phyloP scores from a whole-genome alignment of 2,113 vertebrate genomes.

The Heteronetta atricapilla region DNA sequence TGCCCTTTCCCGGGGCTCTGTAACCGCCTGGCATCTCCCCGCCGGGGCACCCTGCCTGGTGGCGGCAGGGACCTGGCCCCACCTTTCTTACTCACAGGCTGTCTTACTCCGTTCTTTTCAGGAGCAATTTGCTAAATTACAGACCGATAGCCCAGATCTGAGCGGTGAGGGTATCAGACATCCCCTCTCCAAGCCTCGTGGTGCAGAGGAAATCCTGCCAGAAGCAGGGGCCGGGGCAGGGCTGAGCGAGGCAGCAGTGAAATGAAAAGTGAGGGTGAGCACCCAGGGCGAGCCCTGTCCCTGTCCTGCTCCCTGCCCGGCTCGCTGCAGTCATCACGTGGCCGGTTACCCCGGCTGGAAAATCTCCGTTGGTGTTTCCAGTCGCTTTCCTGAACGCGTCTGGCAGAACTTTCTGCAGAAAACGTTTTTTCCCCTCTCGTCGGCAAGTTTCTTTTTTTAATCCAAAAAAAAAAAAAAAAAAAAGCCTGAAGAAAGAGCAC shows the following conservation, averaged over 20 bases:
- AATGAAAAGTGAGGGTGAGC: background rate
- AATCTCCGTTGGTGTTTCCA: background rate
- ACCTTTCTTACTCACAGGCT: background rate
- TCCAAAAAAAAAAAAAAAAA: background rate
- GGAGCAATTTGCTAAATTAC: background rate
- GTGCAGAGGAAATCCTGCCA: background rate
- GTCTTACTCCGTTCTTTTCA: background rate
- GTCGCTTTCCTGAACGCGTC: too few species aligned
- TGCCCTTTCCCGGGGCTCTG: background rate
- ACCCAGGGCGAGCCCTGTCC: background rate
- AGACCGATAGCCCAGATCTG: background rate
- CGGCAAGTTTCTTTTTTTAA: background rate
- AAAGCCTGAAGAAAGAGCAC: background rate
- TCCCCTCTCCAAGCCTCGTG: background rate
- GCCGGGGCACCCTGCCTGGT: background rate
- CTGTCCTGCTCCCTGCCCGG: background rate
- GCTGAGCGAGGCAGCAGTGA: background rate
- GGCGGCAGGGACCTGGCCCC: background rate
- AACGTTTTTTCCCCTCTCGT: background rate
- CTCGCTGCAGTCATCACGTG: background rate
- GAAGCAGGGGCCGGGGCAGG: background rate
- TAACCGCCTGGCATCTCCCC: background rate
- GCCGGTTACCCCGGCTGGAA: background rate
- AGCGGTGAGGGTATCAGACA: fast-evolving
- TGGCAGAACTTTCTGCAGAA: background rate